Evolutionary conservation across 2,888 invertebrate species (phyloP).

Genomic region (Argyresthia goedartella): DNA sequence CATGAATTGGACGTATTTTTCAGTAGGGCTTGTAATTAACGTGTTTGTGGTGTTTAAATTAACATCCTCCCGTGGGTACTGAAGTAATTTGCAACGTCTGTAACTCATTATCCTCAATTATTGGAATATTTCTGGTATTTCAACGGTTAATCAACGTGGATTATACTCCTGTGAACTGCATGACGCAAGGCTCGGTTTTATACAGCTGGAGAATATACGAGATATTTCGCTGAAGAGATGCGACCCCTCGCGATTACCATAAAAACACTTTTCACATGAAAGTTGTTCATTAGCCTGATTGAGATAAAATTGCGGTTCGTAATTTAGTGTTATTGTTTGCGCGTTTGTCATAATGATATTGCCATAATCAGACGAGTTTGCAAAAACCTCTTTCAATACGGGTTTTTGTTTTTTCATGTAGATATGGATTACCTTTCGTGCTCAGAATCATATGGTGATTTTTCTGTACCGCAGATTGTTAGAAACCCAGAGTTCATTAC

Average conservation of each 20-base stretch:
- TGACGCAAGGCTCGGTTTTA: too few species aligned
- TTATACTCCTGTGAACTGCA: too few species aligned
- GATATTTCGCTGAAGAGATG: background rate
- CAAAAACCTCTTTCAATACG: background rate
- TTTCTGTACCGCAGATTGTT: too few species aligned
- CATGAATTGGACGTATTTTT: background rate
- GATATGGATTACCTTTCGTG: too few species aligned
- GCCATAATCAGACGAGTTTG: background rate
- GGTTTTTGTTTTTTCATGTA: background rate
- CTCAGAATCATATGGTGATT: too few species aligned
- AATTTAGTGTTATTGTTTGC: slow-evolving; percentile 6
- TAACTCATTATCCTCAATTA: too few species aligned
- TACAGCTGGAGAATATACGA: too few species aligned
- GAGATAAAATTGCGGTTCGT: slow-evolving; percentile 11
- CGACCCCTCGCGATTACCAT: slow-evolving; percentile 1
- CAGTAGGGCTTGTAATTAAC: background rate
- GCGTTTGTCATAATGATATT: background rate
- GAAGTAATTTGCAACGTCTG: too few species aligned
- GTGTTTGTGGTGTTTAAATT: background rate
- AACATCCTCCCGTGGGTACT: too few species aligned
- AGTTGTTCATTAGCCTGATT: slow-evolving; percentile 10
- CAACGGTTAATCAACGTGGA: background rate
- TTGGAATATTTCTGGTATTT: too few species aligned
- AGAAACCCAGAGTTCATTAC: too few species aligned
- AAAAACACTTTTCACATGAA: slow-evolving; percentile 1